phyloP scores from a whole-genome alignment of 1,140 invertebrate genomes.

The Stenopsyche tienmushanensis region DNA sequence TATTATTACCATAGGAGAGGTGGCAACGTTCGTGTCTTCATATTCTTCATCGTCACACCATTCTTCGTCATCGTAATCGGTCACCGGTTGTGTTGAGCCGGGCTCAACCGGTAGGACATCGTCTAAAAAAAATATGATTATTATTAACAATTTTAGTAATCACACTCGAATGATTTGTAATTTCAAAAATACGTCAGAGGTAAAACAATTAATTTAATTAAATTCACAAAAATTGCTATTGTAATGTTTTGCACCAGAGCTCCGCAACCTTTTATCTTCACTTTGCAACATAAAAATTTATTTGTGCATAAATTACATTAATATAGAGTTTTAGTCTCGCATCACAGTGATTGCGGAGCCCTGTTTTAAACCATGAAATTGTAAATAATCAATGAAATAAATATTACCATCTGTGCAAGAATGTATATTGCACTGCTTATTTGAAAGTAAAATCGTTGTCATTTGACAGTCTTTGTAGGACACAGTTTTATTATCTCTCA shows the following conservation, averaged over 20 bases:
- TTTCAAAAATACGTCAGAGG: neutral
- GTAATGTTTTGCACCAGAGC: neutral
- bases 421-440: slow-evolving; percentile 73
- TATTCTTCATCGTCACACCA: slow-evolving; percentile 58
- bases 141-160: no score
- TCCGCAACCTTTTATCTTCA: no score
- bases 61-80: slow-evolving; percentile 56
- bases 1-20: slow-evolving; percentile 34
- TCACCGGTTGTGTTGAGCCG: slow-evolving; percentile 55
- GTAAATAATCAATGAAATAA: slow-evolving; percentile 7
- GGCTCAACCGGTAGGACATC: slow-evolving; percentile 65
- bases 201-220: neutral
- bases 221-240: slow-evolving; percentile 1
- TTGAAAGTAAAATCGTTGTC: slow-evolving; percentile 62
- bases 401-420: slow-evolving; percentile 66
- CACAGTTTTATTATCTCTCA: slow-evolving; percentile 68
- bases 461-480: slow-evolving; percentile 63
- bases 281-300: no score
- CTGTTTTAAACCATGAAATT: no score
- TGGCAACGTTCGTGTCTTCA: slow-evolving; percentile 44
- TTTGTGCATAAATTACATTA: no score
- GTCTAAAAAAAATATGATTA: no score
- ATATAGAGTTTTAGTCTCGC: no score
- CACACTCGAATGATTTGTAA: neutral
- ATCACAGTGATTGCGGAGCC: no score